These are phyloP conservation scores for Stenurella melanura DNA, from an alignment of 2,888 invertebrate species.

Conservation along the genomic window DNA sequence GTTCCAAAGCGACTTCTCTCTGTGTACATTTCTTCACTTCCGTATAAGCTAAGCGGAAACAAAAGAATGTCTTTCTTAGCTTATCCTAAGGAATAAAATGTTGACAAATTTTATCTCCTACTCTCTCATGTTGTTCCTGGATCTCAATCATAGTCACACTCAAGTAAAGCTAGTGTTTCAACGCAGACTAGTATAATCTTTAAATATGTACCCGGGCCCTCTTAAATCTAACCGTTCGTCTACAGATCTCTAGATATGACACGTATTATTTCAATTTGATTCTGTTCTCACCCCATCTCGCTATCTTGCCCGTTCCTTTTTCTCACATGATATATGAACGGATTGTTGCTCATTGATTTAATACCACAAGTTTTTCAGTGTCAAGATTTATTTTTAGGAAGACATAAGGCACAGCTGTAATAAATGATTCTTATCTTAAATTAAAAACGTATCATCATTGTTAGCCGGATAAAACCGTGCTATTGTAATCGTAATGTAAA, in stretches of 20 bases:
- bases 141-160: conserved; percentile 30
- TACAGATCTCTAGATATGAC: conserved; percentile 62
- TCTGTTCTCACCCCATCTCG: conserved; percentile 63
- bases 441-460: background rate
- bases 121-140: background rate
- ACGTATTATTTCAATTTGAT: conserved; percentile 66
- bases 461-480: too few relatives aligned
- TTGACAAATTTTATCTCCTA: conserved; percentile 21
- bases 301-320: conserved; percentile 60
- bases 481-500: too few relatives aligned
- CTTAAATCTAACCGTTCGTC: conserved; percentile 48
- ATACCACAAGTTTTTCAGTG: conserved; percentile 46
- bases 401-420: conserved; percentile 13
- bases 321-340: conserved; percentile 60
- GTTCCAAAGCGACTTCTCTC: too few relatives aligned
- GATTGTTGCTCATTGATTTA: conserved; percentile 62
- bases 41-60: background rate
- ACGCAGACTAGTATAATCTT: conserved; percentile 27
- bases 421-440: background rate
- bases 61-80: background rate
- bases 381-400: conserved; percentile 41
- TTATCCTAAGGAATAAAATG: conserved; percentile 20
- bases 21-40: too few relatives aligned
- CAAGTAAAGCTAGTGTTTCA: conserved; percentile 26
- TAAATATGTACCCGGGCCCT: conserved; percentile 44